Evolutionary conservation across 2,888 invertebrate species (phyloP).

Genomic region (Steinernema carpocapsae): DNA sequence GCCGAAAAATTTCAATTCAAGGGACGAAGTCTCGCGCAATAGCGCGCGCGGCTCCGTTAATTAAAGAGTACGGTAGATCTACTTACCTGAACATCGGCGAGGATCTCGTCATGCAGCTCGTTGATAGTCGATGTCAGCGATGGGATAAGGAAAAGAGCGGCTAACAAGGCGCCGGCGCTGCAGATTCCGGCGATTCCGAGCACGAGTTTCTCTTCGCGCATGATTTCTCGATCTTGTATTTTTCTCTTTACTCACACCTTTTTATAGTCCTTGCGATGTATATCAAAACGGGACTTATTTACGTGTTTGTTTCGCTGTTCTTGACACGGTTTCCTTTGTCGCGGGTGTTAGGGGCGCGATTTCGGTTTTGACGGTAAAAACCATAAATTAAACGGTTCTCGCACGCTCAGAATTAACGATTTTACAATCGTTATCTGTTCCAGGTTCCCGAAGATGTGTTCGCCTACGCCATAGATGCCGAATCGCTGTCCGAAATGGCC

Average conservation of each 20-base stretch:
- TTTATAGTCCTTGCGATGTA: neutral
- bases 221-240: no score
- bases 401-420: neutral
- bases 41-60: no score
- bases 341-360: no score
- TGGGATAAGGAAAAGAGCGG: neutral
- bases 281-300: neutral
- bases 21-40: no score
- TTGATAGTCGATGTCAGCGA: neutral
- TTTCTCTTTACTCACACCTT: neutral
- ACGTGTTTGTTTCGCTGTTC: neutral
- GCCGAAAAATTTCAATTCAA: no score
- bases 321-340: neutral
- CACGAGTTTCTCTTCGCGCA: neutral
- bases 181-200: neutral
- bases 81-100: neutral
- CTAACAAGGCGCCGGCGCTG: neutral
- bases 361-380: no score
- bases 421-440: neutral
- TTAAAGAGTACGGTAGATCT: no score
- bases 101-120: conserved; percentile 3
- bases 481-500: conserved; percentile 43
- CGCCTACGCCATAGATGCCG: conserved; percentile 43
- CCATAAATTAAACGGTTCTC: neutral
- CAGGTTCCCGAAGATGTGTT: conserved; percentile 44